phyloP scores from a whole-genome alignment of 1,140 invertebrate species.

The Sminthurinus signatus region DNA sequence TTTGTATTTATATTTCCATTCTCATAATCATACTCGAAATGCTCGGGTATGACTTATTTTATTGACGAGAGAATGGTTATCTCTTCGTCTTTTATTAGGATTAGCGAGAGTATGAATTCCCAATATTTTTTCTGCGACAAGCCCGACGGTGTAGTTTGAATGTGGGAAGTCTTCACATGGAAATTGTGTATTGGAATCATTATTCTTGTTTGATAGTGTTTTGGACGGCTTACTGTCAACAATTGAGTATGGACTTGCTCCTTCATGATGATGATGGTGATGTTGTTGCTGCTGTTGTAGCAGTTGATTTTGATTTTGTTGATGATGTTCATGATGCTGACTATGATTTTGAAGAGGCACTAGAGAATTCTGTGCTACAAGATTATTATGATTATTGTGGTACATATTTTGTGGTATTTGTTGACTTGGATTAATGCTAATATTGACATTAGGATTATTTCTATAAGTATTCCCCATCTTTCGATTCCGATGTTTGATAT shows the following conservation, averaged over 20 bases:
- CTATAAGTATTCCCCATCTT: background rate
- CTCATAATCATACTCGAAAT: background rate
- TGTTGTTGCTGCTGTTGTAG: background rate
- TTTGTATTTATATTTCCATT: background rate
- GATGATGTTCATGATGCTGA: background rate
- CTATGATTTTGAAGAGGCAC: background rate
- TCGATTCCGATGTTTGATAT: background rate
- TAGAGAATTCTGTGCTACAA: background rate
- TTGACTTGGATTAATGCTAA: too few relatives aligned
- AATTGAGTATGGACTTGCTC: too few relatives aligned
- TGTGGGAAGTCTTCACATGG: background rate
- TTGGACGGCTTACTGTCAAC: background rate
- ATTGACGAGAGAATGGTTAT: background rate
- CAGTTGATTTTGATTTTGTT: background rate
- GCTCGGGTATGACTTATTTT: background rate
- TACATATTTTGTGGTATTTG: too few relatives aligned
- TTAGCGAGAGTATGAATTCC: background rate
- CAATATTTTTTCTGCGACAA: constrained; percentile 5
- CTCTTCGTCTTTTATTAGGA: background rate
- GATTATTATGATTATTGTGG: background rate
- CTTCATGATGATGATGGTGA: too few relatives aligned
- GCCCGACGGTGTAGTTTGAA: background rate
- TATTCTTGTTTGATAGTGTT: background rate
- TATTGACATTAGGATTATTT: background rate
- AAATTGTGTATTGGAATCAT: background rate